Conservation (phyloP, 2,113 vertebrate genomes). For the Cyprinus carpio region DNA sequence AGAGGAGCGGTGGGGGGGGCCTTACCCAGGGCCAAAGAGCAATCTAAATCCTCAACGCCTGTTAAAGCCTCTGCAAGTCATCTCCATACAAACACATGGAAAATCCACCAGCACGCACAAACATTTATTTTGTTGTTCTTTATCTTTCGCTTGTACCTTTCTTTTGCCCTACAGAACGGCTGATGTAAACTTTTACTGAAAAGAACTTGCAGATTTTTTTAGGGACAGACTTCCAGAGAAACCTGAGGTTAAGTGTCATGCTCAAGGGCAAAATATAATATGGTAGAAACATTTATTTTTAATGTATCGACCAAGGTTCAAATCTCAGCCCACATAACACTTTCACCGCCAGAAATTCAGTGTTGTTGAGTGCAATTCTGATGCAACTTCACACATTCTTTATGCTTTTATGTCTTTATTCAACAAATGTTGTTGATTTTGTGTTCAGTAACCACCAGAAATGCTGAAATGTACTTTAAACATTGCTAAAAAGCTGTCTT, state of each 20-base stretch:
- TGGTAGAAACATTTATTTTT: background rate
- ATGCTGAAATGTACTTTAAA: background rate
- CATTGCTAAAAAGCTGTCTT: background rate
- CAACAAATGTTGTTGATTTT: background rate
- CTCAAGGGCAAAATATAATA: background rate
- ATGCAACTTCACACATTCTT: background rate
- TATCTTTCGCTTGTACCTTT: background rate
- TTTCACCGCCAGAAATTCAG: background rate
- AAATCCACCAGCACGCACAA: constrained; percentile 33
- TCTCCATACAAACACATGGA: constrained; percentile 44
- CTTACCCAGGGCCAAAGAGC: constrained; percentile 51
- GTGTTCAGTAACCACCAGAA: background rate
- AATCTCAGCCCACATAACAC: background rate
- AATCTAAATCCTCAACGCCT: constrained; percentile 51
- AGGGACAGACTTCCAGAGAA: background rate
- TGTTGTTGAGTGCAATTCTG: background rate
- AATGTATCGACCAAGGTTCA: background rate
- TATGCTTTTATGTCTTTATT: background rate
- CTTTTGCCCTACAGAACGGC: background rate
- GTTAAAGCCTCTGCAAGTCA: constrained; percentile 43
- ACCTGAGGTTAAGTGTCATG: background rate
- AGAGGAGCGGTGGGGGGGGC: constrained; percentile 46
- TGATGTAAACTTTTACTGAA: background rate
- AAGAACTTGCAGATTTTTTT: background rate
- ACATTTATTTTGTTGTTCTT: constrained; percentile 18